phyloP scores from a whole-genome alignment of 2,113 vertebrate genomes.

The pig (Sus scrofa) region DNA sequence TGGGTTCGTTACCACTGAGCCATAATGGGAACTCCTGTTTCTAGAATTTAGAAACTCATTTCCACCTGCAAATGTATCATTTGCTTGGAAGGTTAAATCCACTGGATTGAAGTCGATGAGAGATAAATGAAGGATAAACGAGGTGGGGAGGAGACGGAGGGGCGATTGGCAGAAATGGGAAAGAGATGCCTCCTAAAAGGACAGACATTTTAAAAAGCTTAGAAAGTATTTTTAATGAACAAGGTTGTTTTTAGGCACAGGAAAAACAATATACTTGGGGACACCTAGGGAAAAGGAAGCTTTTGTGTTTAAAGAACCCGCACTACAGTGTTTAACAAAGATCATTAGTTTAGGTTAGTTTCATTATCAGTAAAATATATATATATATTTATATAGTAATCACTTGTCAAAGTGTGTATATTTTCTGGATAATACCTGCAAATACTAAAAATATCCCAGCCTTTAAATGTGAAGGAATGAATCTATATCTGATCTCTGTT shows the following conservation, averaged over 20 bases:
- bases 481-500: background rate
- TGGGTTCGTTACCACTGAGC: too few species aligned
- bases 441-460: background rate
- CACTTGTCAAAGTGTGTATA: background rate
- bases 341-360: background rate
- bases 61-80: background rate
- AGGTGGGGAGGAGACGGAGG: fast-evolving
- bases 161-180: background rate
- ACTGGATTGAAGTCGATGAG: fast-evolving
- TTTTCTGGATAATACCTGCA: background rate
- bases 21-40: background rate
- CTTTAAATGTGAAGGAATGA: background rate
- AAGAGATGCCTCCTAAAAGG: background rate
- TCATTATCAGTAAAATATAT: background rate
- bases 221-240: background rate
- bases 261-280: background rate
- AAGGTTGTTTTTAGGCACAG: background rate
- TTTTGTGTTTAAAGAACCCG: background rate
- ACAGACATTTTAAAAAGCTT: background rate
- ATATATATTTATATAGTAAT: background rate
- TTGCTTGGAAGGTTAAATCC: fast-evolving
- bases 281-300: background rate
- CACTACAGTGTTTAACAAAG: background rate
- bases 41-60: background rate
- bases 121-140: background rate